Evolutionary conservation across 2,888 invertebrate species (phyloP).

Genomic region (Agriopis aurantiaria): DNA sequence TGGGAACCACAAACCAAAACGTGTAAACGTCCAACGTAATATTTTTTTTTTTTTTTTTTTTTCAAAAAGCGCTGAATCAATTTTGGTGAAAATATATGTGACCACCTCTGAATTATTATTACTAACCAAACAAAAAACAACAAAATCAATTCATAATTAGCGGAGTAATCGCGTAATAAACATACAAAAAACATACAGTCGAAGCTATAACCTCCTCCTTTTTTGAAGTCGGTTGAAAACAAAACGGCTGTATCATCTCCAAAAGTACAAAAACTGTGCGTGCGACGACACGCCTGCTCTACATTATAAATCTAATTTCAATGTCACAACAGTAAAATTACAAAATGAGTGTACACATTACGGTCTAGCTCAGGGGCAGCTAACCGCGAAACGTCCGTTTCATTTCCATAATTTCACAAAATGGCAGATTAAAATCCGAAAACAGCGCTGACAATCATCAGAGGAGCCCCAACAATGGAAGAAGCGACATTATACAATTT

Average conservation of each 20-base stretch:
- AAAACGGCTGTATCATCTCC: conserved; percentile 5
- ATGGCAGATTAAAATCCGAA: conserved; percentile 81
- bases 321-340: conserved; percentile 71
- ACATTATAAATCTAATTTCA: conserved; percentile 61
- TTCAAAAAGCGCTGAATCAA: no score
- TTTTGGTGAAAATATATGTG: no score
- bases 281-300: conserved; percentile 28
- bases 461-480: conserved; percentile 73
- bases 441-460: conserved; percentile 76
- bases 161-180: no score
- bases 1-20: no score
- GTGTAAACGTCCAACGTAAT: no score
- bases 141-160: no score
- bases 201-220: no score
- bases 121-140: no score
- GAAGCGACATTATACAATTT: conserved; percentile 78
- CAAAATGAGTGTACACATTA: conserved; percentile 62
- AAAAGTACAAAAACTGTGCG: conserved; percentile 9
- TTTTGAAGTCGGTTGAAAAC: neutral
- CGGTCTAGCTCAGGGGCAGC: conserved; percentile 65
- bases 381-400: conserved; percentile 84
- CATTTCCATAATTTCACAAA: conserved; percentile 83
- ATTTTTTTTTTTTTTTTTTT: no score
- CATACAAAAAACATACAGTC: no score
- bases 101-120: no score